Conservation (phyloP, 2,113 vertebrate genomes). For the Mastomys natalensis region DNA sequence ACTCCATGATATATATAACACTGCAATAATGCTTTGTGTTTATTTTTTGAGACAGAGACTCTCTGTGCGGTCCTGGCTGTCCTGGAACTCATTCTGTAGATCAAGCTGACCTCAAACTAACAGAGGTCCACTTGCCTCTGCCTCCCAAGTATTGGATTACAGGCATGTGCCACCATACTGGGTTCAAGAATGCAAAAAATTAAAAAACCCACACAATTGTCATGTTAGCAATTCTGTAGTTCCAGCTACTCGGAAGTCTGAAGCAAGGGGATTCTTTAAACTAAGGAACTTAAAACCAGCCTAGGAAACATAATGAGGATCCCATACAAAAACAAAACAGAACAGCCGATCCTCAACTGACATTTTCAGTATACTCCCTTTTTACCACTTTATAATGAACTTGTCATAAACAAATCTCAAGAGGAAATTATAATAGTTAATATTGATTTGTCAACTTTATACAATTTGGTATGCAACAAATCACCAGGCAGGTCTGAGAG, state of each 20-base stretch:
- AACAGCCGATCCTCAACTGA: background rate
- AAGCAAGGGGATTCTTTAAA: background rate
- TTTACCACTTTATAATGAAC: background rate
- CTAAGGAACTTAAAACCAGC: background rate
- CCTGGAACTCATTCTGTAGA: background rate
- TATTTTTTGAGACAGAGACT: background rate
- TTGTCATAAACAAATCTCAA: slow-evolving; percentile 43
- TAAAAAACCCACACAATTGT: background rate
- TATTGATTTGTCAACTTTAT: background rate
- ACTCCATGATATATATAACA: background rate
- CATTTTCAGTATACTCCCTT: background rate
- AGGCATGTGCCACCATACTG: background rate
- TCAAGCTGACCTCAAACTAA: background rate
- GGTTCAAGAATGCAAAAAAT: background rate
- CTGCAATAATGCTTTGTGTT: background rate
- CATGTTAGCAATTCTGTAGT: background rate
- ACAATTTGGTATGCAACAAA: background rate
- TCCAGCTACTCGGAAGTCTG: background rate
- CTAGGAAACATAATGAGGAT: background rate
- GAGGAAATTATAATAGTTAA: background rate
- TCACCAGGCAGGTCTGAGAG: background rate
- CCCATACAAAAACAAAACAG: background rate
- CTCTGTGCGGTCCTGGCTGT: background rate
- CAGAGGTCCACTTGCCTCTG: background rate
- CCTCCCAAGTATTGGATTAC: background rate